Evolutionary conservation across 1,140 invertebrate genomes (phyloP), one percentile per base, ranked within the genome.

Genomic region (Cotesia vestalis): DNA sequence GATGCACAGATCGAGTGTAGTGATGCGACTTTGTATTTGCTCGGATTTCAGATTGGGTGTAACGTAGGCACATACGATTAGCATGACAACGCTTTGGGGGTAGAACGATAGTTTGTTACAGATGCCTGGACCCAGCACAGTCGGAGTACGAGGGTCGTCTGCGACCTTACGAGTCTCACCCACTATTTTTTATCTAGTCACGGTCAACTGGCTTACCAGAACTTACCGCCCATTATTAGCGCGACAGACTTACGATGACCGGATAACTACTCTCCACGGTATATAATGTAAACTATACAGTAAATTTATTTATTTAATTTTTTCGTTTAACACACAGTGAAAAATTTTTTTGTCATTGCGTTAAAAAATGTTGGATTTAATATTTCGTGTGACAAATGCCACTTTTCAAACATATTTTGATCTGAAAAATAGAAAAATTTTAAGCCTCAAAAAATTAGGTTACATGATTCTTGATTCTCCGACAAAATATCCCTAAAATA

Each of bases 161-260:
- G 69, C 20, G 20, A 34, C 34, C 2, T 40, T 52, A 53, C 64
- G n/a, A 62, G 71, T 79, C 73, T 81, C 78, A 69, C 83, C 84
- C 84, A 85, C 82, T 87, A 87, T 87, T 87, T 87, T 87, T 87
- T 87, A 87, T 87, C 86, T 87, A 85, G 86, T 86, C 86, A 87
- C 86, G 86, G 86, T 87, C 86, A 87, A 87, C 86, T 86, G 84
- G 81, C 84, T 84, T 81, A 81, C 78, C 75, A 72, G 78, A 35
- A 78, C 79, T 82, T 76, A 79, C 86, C 84, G 81, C 84, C 86
- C 84, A 85, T 86, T 87, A 86, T 86, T 87, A 86, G 85, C 84
- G 83, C 86, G 57, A 67, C 51, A 57, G 46, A 66, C 79, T 81
- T 78, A 81, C 79, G 80, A 73, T 70, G 75, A 70, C 76, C 62